Conservation (phyloP, 2,113 vertebrate genomes). For the Chrysemys picta region DNA sequence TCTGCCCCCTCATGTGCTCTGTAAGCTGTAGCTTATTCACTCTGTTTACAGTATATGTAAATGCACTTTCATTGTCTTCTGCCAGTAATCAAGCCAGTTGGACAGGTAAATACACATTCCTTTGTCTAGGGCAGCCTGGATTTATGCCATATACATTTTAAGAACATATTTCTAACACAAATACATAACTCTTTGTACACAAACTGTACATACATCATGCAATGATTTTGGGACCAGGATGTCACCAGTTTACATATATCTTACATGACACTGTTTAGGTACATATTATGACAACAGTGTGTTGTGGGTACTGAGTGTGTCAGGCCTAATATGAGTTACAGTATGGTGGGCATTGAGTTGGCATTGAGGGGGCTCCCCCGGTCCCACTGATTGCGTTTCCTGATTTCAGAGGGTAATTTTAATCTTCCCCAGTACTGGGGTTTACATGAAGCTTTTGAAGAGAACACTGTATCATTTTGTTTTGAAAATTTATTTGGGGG, state of each 20-base stretch:
- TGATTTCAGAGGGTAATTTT: background rate
- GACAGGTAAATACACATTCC: background rate
- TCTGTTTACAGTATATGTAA: background rate
- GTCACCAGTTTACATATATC: background rate
- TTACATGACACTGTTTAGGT: background rate
- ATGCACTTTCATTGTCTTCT: background rate
- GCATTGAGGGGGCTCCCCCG: background rate
- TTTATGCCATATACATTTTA: background rate
- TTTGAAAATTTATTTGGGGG: background rate
- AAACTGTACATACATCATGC: background rate
- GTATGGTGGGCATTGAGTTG: background rate
- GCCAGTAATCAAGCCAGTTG: background rate
- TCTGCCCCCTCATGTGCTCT: background rate
- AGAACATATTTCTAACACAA: background rate
- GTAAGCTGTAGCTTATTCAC: background rate
- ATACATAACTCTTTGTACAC: background rate
- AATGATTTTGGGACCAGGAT: background rate
- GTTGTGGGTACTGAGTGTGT: background rate
- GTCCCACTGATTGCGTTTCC: background rate
- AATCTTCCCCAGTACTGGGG: background rate
- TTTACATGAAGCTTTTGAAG: background rate
- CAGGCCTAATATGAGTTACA: background rate
- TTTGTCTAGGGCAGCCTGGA: background rate
- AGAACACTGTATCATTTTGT: constrained; percentile 4
- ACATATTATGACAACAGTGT: background rate